phyloP scores from a whole-genome alignment of 2,888 invertebrate genomes.

The Kuschelorhynchus macadamiae region DNA sequence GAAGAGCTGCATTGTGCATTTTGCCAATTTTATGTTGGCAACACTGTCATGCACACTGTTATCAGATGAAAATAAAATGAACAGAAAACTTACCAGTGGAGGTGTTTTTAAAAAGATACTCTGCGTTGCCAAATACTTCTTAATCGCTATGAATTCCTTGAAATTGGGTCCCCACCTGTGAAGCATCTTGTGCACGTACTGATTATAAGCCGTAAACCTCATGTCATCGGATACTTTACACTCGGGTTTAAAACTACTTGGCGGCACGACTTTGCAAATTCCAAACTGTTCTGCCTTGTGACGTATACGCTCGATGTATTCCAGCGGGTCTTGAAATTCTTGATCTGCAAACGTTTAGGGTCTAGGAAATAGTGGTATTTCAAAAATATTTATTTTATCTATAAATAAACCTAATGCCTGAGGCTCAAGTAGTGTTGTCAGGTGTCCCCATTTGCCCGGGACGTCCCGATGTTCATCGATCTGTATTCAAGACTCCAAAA shows the following conservation, averaged over 20 bases:
- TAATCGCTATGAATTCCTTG: slow-evolving; percentile 87
- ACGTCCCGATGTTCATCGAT: too few relatives aligned
- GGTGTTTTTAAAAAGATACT: slow-evolving; percentile 81
- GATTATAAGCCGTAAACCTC: slow-evolving; percentile 89
- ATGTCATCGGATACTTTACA: slow-evolving; percentile 83
- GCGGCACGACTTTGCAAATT: slow-evolving; percentile 87
- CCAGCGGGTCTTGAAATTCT: slow-evolving; percentile 89
- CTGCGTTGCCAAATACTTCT: slow-evolving; percentile 83
- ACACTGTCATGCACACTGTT: too few relatives aligned
- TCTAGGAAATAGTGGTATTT: too few relatives aligned
- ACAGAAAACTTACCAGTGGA: slow-evolving; percentile 77
- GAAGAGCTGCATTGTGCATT: too few relatives aligned
- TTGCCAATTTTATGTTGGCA: too few relatives aligned
- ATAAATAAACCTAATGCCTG: too few relatives aligned
- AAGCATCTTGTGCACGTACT: slow-evolving; percentile 90
- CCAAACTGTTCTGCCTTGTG: slow-evolving; percentile 85
- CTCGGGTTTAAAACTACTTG: slow-evolving; percentile 82
- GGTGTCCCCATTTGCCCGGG: too few relatives aligned
- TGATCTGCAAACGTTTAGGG: slow-evolving; percentile 72
- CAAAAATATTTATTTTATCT: too few relatives aligned
- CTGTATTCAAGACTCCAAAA: too few relatives aligned
- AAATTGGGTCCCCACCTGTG: slow-evolving; percentile 92
- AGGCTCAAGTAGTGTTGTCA: too few relatives aligned
- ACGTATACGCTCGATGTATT: slow-evolving; percentile 86
- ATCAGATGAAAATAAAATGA: too few relatives aligned